Evolutionary conservation across 1,140 invertebrate species (phyloP).

Genomic region (Panagrolaimus sp.): DNA sequence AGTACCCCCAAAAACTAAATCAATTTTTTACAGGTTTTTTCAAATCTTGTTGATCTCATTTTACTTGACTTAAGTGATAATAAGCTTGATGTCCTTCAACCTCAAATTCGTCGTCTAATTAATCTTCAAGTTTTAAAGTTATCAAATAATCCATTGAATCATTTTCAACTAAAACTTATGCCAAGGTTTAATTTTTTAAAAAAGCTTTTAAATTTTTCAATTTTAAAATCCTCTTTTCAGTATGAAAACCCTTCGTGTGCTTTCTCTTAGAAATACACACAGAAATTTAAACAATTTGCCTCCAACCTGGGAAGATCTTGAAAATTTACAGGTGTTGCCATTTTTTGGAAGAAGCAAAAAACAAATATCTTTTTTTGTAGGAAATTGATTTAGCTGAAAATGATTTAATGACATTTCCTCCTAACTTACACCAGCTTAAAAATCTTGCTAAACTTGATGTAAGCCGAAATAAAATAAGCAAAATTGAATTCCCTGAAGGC

Average conservation of each 20-base stretch:
- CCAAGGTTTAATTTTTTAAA: conserved; percentile 32
- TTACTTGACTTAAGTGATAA: conserved; percentile 91
- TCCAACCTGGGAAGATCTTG: conserved; percentile 75
- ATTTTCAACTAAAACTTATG: conserved; percentile 82
- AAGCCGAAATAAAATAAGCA: conserved; percentile 72
- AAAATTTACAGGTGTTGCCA: conserved; percentile 64
- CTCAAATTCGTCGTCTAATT: conserved; percentile 84
- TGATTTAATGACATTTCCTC: conserved; percentile 67
- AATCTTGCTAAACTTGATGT: conserved; percentile 81
- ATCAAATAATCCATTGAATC: conserved; percentile 90
- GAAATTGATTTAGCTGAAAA: conserved; percentile 89
- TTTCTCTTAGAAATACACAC: conserved; percentile 89
- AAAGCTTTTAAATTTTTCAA: not conserved
- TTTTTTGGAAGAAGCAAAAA: conserved; percentile 15
- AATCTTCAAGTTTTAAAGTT: conserved; percentile 88
- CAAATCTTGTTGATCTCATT: conserved; percentile 87
- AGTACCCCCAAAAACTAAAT: not conserved
- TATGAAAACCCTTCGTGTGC: conserved; percentile 76
- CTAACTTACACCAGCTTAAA: conserved; percentile 1
- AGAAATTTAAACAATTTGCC: conserved; percentile 85
- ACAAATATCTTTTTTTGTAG: conserved; percentile 63
- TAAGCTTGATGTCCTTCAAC: conserved; percentile 86
- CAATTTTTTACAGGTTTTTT: conserved; percentile 81
- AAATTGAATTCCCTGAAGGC: conserved; percentile 65
- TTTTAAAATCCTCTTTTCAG: conserved; percentile 59